Evolutionary conservation across 2,113 vertebrate species (phyloP).

Genomic region (Neoarius graeffei): DNA sequence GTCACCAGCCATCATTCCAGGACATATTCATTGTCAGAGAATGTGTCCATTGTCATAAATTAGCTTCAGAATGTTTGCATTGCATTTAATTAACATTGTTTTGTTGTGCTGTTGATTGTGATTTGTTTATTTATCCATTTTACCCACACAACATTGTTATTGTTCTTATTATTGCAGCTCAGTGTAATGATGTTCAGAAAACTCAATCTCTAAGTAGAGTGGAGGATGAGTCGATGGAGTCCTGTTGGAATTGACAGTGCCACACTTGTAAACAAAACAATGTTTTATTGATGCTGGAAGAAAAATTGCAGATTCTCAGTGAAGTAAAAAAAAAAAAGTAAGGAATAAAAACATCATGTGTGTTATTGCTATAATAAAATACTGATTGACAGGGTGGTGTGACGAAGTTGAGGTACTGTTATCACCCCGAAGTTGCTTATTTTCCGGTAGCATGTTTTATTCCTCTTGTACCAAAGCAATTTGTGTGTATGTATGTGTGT

Average conservation of each 20-base stretch:
- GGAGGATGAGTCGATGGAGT: background rate
- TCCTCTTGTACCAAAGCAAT: no score
- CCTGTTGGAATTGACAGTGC: background rate
- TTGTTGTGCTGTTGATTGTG: background rate
- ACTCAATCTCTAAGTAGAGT: background rate
- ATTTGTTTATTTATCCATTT: background rate
- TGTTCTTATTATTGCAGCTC: background rate
- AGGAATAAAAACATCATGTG: background rate
- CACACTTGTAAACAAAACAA: background rate
- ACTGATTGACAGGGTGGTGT: background rate
- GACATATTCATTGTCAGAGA: background rate
- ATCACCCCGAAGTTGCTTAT: no score
- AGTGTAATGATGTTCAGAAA: background rate
- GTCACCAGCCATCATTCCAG: background rate
- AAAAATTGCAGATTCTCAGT: background rate
- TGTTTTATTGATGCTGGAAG: background rate
- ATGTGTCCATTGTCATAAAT: background rate
- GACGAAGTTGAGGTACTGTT: background rate
- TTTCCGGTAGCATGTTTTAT: no score
- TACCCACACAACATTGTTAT: background rate
- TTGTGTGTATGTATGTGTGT: no score
- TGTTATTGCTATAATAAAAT: background rate
- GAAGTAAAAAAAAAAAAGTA: background rate
- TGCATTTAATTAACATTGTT: background rate
- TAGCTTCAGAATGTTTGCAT: background rate